Base-by-base conservation (phyloP, 2,113 vertebrate genomes). In the Mixornis gularis region DNA sequence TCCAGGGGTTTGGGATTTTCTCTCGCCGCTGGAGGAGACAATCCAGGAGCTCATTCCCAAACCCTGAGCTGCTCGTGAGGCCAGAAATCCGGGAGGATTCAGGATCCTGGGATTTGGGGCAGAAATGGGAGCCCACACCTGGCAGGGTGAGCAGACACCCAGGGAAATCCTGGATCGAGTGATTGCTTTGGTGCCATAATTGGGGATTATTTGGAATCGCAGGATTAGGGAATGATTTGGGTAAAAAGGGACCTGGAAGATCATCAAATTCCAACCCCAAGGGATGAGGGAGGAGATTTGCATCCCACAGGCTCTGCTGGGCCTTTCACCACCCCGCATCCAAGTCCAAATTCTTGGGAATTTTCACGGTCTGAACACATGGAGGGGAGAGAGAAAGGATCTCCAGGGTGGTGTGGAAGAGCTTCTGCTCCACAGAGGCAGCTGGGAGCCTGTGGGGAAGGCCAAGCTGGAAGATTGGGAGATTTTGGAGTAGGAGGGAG, bases 311-410 rank as follows among this genome's bases (percentile, higher is more conserved):
- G 11, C 9, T 21, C 40, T 65, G 32, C 43, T 82, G 68, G 32
- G 13, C 51, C n/a, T 62, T 69, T n/a, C 30, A 29, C 26, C 46
- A 4, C n/a, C 43, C 41, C 17, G 10, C 13, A 41, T 69, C 44
- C 7, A 2, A 10, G 20, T 16, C 38, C 10, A 1, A 6, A 14
- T 24, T 27, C 55, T 4, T 11, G 30, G 53, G 73, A 48, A 79
- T 5, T 13, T 51, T 34, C 9, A 2, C 2, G 1, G 10, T 5
- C 43, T 32, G 7, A 22, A 7, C 3, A 8, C 32, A 3, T 1
- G 16, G 66, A 58, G 18, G 4, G 44, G 12, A 55, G 43, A 65
- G 44, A 65, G 51, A 4, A 30, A 79, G 30, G 13, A 40, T 46
- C 51, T 32, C 48, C 5, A 3, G 1, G 3, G 2, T 0, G 29